Evolutionary conservation across 2,888 invertebrate species (phyloP), one percentile per base, ranked within the genome.

Genomic region (Leptura quadrifasciata): DNA sequence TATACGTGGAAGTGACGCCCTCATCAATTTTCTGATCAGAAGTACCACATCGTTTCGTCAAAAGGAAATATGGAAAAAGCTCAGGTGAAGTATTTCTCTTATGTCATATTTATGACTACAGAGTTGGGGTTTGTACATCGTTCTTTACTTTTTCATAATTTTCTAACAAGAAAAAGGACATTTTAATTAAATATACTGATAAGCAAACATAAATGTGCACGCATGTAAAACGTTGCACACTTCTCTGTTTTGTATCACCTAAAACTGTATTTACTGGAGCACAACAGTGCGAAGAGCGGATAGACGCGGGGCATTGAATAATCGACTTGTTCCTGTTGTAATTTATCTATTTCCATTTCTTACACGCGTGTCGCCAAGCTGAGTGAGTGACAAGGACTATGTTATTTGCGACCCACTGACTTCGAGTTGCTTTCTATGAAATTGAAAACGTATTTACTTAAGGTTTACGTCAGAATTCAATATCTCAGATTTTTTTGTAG

Each of bases 401-500:
- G 24, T 65, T 65, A 65, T 65, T 65, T 65, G 65, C 65, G 12
- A 27, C 65, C 65, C 65, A 65, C 54, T 54, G 65, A n/a, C 65
- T 65, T 21, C n/a, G 54, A 24, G 24, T 24, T 24, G 65, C 65
- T 65, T 54, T 65, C 65, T 52, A 65, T 65, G 24, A 54, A 65
- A 65, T 65, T 65, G 65, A 47, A 65, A 65, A 65, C 24, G 24
- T 65, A 65, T 65, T 65, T 65, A n/a, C 65, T 52, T 65, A 27
- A 54, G 35, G 54, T 57, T 15, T 21, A 27, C 54, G 65, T 35
- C 24, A 47, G 20, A 17, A 47, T 64, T 35, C 35, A 21, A 64
- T 64, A 47, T 47, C 39, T 5, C 17, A 35, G n/a, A 31, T 61
- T 31, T 61, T 61, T 47, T 5, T 47, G 47, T 47, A 12, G 47